phyloP scores from a whole-genome alignment of 2,888 invertebrate genomes.

The Lagria hirta region DNA sequence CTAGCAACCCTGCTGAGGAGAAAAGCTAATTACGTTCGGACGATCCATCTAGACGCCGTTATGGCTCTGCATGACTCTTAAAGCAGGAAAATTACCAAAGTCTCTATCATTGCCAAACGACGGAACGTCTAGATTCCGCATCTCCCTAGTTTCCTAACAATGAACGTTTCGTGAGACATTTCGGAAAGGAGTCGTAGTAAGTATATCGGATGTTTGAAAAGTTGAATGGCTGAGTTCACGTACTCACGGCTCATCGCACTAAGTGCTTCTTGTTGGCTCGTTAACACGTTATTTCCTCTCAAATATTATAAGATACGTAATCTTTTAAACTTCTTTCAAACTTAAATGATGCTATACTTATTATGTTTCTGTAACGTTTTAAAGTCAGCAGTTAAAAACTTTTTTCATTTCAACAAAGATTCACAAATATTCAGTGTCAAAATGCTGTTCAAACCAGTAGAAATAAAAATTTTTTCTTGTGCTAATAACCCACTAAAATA shows the following conservation, averaged over 20 bases:
- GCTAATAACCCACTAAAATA: too few relatives aligned
- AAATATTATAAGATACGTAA: too few relatives aligned
- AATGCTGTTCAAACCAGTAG: too few relatives aligned
- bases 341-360: too few relatives aligned
- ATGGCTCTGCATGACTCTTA: conserved; percentile 28
- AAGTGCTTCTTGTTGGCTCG: conserved; percentile 26
- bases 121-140: conserved; percentile 14
- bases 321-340: too few relatives aligned
- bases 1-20: conserved; percentile 8
- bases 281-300: conserved; percentile 29
- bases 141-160: conserved; percentile 12
- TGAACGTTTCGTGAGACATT: conserved; percentile 22
- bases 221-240: conserved; percentile 25
- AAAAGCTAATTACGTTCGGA: conserved; percentile 29
- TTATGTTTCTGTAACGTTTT: too few relatives aligned
- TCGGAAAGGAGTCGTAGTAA: conserved; percentile 22
- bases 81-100: conserved; percentile 29
- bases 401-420: too few relatives aligned
- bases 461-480: too few relatives aligned
- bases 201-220: conserved; percentile 27
- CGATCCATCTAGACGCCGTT: conserved; percentile 31
- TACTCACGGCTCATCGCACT: conserved; percentile 28
- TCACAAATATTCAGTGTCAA: too few relatives aligned
- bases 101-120: conserved; percentile 23
- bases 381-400: too few relatives aligned